phyloP scores from a whole-genome alignment of 2,113 vertebrate genomes.

The Coreoperca whiteheadi region DNA sequence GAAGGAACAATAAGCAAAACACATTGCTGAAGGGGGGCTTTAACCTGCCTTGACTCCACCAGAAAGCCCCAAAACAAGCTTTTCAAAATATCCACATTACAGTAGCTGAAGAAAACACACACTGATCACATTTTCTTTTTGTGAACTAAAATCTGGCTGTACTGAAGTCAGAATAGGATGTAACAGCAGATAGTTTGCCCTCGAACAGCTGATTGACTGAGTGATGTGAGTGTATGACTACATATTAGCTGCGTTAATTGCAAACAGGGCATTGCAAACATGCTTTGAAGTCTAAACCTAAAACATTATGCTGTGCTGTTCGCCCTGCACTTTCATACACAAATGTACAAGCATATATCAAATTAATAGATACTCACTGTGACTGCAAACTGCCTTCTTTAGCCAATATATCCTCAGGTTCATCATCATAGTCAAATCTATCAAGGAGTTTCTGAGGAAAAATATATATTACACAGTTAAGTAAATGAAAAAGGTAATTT shows the following conservation, averaged over 20 bases:
- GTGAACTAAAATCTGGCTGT: background rate
- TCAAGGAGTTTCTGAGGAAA: slow-evolving; percentile 91
- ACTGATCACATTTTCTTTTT: background rate
- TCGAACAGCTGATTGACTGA: background rate
- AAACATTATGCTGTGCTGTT: background rate
- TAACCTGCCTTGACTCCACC: background rate
- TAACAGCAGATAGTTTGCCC: background rate
- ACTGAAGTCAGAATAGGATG: background rate
- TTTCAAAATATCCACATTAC: background rate
- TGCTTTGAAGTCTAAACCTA: background rate
- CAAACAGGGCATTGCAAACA: background rate
- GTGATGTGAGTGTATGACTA: too few relatives aligned
- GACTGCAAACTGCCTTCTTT: slow-evolving; percentile 83
- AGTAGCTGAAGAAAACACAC: background rate
- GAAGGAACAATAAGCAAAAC: too few relatives aligned
- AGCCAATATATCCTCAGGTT: slow-evolving; percentile 89
- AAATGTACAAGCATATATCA: background rate
- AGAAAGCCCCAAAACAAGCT: background rate
- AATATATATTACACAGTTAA: background rate
- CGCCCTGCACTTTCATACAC: background rate
- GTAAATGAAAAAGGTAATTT: background rate
- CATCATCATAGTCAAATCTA: slow-evolving; percentile 97
- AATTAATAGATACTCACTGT: slow-evolving; percentile 67
- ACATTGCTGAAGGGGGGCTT: background rate
- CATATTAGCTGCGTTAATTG: background rate